phyloP scores from a whole-genome alignment of 2,113 vertebrate species.

The Ochotona princeps region DNA sequence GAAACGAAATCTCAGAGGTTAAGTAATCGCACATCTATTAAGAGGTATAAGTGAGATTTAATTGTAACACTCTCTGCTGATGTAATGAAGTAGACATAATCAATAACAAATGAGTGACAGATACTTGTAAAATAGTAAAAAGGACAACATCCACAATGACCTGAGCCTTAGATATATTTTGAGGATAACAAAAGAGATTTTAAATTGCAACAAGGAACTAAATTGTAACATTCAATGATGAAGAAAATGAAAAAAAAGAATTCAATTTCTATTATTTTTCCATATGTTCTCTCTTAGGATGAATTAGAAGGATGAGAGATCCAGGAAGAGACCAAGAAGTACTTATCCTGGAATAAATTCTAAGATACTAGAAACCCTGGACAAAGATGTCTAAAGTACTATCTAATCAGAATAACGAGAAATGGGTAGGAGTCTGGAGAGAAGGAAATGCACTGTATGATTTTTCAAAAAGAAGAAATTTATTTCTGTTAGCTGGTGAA shows the following conservation, averaged over 20 bases:
- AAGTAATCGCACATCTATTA: constrained; percentile 48
- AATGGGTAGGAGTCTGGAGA: constrained; percentile 15
- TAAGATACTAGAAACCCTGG: constrained; percentile 49
- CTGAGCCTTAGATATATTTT: not conserved
- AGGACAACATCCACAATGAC: constrained; percentile 17
- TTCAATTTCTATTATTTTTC: constrained; percentile 39
- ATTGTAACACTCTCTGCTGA: not conserved
- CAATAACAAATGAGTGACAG: not conserved
- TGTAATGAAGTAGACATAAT: constrained; percentile 21
- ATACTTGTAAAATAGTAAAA: constrained; percentile 38
- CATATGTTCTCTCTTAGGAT: constrained; percentile 25
- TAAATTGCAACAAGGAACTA: constrained; percentile 27
- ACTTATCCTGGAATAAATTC: constrained; percentile 59
- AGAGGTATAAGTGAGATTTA: not conserved
- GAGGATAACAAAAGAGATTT: constrained; percentile 36
- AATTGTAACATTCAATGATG: constrained; percentile 24
- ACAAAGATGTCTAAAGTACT: constrained; percentile 64
- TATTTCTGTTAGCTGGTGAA: constrained; percentile 36
- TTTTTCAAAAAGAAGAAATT: constrained; percentile 43
- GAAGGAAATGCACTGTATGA: not conserved
- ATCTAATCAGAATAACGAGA: constrained; percentile 63
- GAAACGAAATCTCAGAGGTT: constrained; percentile 33
- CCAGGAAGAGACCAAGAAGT: constrained; percentile 49
- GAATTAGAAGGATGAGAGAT: constrained; percentile 51
- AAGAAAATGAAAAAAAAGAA: constrained; percentile 11